Conservation (phyloP, 2,888 invertebrate genomes). For the Acleris literana region DNA sequence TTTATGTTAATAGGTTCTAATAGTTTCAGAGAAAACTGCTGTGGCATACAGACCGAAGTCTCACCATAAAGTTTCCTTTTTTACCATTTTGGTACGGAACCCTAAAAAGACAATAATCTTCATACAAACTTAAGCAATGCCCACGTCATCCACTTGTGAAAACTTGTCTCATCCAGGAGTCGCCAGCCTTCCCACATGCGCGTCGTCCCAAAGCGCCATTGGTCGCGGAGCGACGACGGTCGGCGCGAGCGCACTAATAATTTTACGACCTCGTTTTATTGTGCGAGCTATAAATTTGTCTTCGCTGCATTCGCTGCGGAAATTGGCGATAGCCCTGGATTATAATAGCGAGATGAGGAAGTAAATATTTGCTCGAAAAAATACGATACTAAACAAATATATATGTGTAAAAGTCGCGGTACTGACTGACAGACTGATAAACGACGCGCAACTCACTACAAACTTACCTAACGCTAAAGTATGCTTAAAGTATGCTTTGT, state of each 20-base stretch:
- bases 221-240: slow-evolving; percentile 64
- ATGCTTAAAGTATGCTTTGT: too few species aligned
- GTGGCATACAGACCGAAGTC: too few species aligned
- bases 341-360: not conserved
- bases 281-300: slow-evolving; percentile 77
- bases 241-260: slow-evolving; percentile 64
- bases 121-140: too few species aligned
- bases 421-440: too few species aligned
- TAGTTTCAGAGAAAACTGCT: too few species aligned
- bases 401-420: not conserved
- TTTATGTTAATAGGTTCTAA: too few species aligned
- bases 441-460: too few species aligned
- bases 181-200: slow-evolving; percentile 37
- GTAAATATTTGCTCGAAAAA: not conserved
- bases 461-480: too few species aligned
- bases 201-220: slow-evolving; percentile 78
- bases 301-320: slow-evolving; percentile 48
- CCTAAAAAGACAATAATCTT: too few species aligned
- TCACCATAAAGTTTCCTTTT: too few species aligned
- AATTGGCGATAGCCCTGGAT: slow-evolving; percentile 25
- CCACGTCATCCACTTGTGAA: too few species aligned
- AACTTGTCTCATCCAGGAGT: not conserved
- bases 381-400: not conserved
- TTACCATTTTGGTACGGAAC: too few species aligned
- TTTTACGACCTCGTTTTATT: slow-evolving; percentile 79